Conservation (phyloP, 2,888 invertebrate species). For the Erebia aethiops region DNA sequence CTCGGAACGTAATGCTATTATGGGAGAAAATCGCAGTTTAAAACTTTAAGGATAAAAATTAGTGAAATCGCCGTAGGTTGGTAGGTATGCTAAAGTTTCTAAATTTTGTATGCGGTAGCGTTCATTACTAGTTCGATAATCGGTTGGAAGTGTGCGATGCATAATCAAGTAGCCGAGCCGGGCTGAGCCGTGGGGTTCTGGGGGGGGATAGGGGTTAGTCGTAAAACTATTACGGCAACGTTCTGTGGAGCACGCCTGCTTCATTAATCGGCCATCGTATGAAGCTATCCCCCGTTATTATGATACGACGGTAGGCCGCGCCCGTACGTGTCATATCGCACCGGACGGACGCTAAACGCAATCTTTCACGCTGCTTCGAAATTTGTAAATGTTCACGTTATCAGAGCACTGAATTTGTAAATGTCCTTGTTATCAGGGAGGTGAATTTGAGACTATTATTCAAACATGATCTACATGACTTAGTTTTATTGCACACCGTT, state of each 20-base stretch:
- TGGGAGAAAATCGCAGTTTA: slow-evolving; percentile 38
- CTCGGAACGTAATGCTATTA: slow-evolving; percentile 26
- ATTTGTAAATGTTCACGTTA: slow-evolving; percentile 26
- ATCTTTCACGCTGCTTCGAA: slow-evolving; percentile 26
- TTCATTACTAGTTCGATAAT: slow-evolving; percentile 81
- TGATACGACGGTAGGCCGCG: slow-evolving; percentile 67
- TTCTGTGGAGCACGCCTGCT: slow-evolving; percentile 73
- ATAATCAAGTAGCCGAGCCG: slow-evolving; percentile 76
- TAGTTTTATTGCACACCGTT: neutral
- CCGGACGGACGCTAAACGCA: slow-evolving; percentile 22
- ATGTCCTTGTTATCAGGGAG: slow-evolving; percentile 23
- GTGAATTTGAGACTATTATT: slow-evolving; percentile 21
- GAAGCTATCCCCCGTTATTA: slow-evolving; percentile 74
- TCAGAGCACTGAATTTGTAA: slow-evolving; percentile 26
- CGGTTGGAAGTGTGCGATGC: slow-evolving; percentile 76
- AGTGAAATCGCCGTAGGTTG: slow-evolving; percentile 40
- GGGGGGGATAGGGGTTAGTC: slow-evolving; percentile 55
- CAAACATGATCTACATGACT: slow-evolving; percentile 18
- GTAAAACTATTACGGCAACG: slow-evolving; percentile 80
- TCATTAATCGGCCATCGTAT: slow-evolving; percentile 81
- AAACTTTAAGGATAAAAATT: slow-evolving; percentile 47
- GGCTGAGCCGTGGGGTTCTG: slow-evolving; percentile 40
- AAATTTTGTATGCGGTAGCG: slow-evolving; percentile 62
- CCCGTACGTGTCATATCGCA: slow-evolving; percentile 45
- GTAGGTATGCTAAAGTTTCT: slow-evolving; percentile 45